A percentile compares a stretch with the other conserved stretches of the same genome.
phyloP scores from a whole-genome alignment of 2,113 vertebrate species.

The Scomber japonicus region DNA sequence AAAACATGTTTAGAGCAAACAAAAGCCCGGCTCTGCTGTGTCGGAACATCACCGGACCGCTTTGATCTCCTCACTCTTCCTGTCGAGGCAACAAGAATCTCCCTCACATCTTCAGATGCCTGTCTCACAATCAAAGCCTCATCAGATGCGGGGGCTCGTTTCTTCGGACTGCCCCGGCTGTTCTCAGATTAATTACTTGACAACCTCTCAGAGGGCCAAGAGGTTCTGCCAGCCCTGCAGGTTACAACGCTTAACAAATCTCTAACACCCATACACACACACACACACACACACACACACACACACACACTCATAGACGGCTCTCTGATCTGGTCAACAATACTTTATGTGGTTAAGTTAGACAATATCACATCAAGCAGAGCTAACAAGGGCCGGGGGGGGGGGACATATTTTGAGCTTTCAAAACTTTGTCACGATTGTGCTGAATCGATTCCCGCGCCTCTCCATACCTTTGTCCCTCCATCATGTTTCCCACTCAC shows the following conservation, averaged over 20 bases:
- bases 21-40: slow-evolving; percentile 59
- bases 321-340: slow-evolving; percentile 32
- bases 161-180: slow-evolving; percentile 50
- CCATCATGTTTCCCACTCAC: slow-evolving; percentile 8
- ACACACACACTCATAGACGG: slow-evolving; percentile 9
- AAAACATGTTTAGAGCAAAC: slow-evolving; percentile 71
- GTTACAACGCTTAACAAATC: slow-evolving; percentile 46
- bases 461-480: slow-evolving; percentile 1
- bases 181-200: slow-evolving; percentile 73
- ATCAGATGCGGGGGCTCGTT: slow-evolving; percentile 59
- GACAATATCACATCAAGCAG: not conserved
- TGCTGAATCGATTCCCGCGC: slow-evolving; percentile 11
- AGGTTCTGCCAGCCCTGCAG: slow-evolving; percentile 62
- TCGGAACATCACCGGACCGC: slow-evolving; percentile 52
- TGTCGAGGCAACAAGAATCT: slow-evolving; percentile 60
- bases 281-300: too few relatives aligned
- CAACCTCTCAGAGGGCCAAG: slow-evolving; percentile 51
- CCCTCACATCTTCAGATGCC: slow-evolving; percentile 64
- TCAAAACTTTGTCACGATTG: not conserved
- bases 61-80: slow-evolving; percentile 67
- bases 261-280: slow-evolving; percentile 32
- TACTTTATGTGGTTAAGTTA: not conserved
- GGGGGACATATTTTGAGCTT: not conserved
- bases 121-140: slow-evolving; percentile 62
- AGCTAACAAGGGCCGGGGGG: not conserved